These are phyloP conservation scores for Tragopan temminckii DNA, from an alignment of 2,797 vertebrate species.

Conservation along the genomic window DNA sequence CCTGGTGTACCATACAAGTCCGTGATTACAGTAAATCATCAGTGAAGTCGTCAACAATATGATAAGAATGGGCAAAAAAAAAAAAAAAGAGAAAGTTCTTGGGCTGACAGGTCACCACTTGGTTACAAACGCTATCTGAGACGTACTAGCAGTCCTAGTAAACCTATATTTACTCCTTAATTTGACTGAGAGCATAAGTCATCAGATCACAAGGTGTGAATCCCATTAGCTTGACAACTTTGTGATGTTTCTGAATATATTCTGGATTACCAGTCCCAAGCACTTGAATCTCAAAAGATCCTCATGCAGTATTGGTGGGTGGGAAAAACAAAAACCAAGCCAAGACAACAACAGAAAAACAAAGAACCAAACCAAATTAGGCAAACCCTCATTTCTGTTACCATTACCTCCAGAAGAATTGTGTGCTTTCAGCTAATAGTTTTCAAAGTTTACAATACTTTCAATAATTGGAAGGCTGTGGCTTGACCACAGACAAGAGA, in stretches of 20 bases:
- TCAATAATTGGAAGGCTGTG: not conserved
- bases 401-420: not conserved
- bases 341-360: not conserved
- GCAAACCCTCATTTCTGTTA: not conserved
- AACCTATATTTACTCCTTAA: not conserved
- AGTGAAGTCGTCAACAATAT: accelerated
- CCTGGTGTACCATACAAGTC: not conserved
- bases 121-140: not conserved
- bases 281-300: not conserved
- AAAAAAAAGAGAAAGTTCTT: not conserved
- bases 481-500: not conserved
- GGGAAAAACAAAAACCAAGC: not conserved
- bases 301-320: not conserved
- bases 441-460: not conserved
- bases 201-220: not conserved
- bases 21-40: not conserved
- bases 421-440: not conserved
- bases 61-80: not conserved
- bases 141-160: not conserved
- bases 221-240: not conserved
- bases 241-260: not conserved
- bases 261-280: not conserved
- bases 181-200: not conserved
- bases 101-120: not conserved
- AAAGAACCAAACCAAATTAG: not conserved